A percentile compares a stretch with the other conserved stretches of the same genome.
Conservation (phyloP, 2,888 invertebrate species). For the Pomacea canaliculata region DNA sequence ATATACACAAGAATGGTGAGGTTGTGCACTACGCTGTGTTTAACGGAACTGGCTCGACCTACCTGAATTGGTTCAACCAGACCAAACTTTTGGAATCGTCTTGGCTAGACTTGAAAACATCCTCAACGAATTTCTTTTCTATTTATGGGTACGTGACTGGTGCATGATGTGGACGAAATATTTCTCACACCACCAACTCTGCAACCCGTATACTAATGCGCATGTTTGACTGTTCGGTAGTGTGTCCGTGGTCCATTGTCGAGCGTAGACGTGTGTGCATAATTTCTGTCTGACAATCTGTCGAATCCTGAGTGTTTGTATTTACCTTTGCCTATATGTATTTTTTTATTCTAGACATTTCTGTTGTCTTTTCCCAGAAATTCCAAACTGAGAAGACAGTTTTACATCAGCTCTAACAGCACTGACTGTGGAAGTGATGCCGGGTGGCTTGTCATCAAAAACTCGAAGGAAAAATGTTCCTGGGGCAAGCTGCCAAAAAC, state of each 20-base stretch:
- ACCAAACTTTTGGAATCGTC: background rate
- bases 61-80: background rate
- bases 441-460: background rate
- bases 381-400: background rate
- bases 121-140: background rate
- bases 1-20: background rate
- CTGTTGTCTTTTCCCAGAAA: background rate
- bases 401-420: background rate
- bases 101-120: background rate
- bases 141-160: background rate
- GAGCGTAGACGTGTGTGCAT: no score
- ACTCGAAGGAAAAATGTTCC: no score
- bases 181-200: no score
- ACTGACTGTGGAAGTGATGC: background rate
- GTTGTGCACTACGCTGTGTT: background rate
- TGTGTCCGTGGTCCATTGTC: no score
- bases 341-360: no score
- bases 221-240: no score
- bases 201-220: no score
- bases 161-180: no score
- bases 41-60: background rate
- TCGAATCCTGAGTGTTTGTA: no score
- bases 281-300: no score
- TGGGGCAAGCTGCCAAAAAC: no score
- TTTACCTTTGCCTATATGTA: no score